Percentiles rank a stretch among this genome's conserved stretches.
These are phyloP conservation scores for Astatoreochromis straeleni DNA, from an alignment of 2,113 vertebrate genomes.

Conservation along the genomic window DNA sequence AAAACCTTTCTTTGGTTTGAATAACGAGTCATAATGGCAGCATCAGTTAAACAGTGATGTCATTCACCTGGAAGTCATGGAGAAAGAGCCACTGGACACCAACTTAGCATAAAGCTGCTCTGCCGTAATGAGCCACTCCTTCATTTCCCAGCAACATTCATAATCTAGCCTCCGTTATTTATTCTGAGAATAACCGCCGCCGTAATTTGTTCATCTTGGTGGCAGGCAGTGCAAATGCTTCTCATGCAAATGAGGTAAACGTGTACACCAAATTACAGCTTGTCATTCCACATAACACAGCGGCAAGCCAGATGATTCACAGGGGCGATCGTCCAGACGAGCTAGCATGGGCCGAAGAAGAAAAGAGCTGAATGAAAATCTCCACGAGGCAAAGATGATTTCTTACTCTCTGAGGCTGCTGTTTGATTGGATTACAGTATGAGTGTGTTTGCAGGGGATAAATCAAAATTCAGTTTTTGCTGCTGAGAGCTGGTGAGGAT, in stretches of 20 bases:
- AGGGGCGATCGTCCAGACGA: background rate
- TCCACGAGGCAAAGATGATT: slow-evolving; percentile 21
- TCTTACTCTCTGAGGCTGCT: slow-evolving; percentile 28
- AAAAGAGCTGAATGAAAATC: background rate
- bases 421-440: slow-evolving; percentile 57
- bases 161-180: slow-evolving; percentile 25
- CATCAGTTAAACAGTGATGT: background rate
- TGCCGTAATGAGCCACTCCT: background rate
- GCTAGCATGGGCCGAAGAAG: background rate
- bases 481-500: background rate
- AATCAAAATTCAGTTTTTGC: slow-evolving; percentile 43
- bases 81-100: background rate
- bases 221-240: slow-evolving; percentile 24
- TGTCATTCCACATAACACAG: slow-evolving; percentile 22
- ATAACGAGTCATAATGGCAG: background rate
- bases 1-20: background rate
- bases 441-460: slow-evolving; percentile 37
- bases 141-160: slow-evolving; percentile 44
- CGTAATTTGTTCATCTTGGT: slow-evolving; percentile 8
- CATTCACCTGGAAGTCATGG: background rate
- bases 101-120: background rate
- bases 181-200: slow-evolving; percentile 25
- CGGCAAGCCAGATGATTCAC: background rate
- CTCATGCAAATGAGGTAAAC: slow-evolving; percentile 62
- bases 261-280: slow-evolving; percentile 58